Evolutionary conservation across 1,140 invertebrate species (phyloP).

Genomic region (Drosophila elegans): DNA sequence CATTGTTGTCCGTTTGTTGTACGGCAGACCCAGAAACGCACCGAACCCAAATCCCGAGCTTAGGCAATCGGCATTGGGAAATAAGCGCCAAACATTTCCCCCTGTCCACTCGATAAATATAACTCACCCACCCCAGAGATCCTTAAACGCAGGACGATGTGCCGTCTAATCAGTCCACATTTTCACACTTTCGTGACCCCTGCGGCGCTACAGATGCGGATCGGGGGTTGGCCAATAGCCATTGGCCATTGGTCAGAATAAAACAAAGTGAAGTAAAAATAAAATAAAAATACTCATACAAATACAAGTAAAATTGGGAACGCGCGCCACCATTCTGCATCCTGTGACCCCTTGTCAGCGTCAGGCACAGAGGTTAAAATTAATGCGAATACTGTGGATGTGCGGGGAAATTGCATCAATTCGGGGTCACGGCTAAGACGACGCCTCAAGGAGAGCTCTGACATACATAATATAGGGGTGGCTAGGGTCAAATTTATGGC

Average conservation of each 20-base stretch:
- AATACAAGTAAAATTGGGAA: conserved; percentile 45
- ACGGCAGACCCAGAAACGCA: background rate
- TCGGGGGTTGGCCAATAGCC: conserved; percentile 45
- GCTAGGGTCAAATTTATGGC: conserved; percentile 71
- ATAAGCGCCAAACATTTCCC: conserved; percentile 63
- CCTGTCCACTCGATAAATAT: background rate
- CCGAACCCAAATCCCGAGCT: conserved; percentile 64
- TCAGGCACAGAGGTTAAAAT: conserved; percentile 73
- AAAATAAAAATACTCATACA: conserved; percentile 37
- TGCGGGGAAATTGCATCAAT: conserved; percentile 75
- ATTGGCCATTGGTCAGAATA: conserved; percentile 49
- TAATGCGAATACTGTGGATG: conserved; percentile 79
- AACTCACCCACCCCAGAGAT: conserved; percentile 38
- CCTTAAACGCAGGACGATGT: conserved; percentile 31
- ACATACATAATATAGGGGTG: conserved; percentile 59
- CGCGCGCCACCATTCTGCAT: conserved; percentile 48
- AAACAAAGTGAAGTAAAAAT: conserved; percentile 43
- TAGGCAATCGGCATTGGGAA: conserved; percentile 71
- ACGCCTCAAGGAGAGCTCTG: conserved; percentile 59
- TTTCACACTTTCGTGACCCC: conserved; percentile 82
- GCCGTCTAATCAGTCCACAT: conserved; percentile 69
- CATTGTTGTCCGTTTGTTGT: conserved; percentile 24
- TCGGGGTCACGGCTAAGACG: conserved; percentile 80
- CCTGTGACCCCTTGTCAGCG: conserved; percentile 71
- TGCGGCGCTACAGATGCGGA: conserved; percentile 55